Evolutionary conservation across 2,797 vertebrate genomes (phyloP).

Genomic region (Hylomyscus alleni): DNA sequence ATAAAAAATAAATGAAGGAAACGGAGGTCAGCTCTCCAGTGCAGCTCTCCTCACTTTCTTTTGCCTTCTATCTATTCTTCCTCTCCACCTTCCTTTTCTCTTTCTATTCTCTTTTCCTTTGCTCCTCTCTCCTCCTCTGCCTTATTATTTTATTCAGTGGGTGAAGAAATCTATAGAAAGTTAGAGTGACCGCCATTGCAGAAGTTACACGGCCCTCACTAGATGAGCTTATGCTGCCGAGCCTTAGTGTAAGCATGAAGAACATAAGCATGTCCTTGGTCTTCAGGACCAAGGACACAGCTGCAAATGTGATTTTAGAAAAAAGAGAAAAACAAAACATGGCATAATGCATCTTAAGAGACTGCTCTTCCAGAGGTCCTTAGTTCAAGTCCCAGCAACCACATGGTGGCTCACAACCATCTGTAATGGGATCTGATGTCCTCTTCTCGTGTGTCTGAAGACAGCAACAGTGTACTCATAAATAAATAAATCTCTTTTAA

Average conservation of each 20-base stretch:
- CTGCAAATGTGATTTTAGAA: not conserved
- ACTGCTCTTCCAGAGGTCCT: not conserved
- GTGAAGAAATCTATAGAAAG: not conserved
- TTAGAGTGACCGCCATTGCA: not conserved
- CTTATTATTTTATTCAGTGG: slow-evolving; percentile 16
- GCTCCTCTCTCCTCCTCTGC: not conserved
- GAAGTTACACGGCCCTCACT: not conserved
- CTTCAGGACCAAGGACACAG: not conserved
- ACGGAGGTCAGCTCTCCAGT: not conserved
- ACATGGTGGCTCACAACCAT: not conserved
- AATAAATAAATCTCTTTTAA: not conserved
- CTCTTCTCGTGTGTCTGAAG: not conserved
- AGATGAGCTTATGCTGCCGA: accelerated
- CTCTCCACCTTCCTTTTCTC: too few species aligned
- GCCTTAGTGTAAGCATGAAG: not conserved
- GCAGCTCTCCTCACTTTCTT: not conserved
- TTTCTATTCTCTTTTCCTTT: not conserved
- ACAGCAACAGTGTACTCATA: not conserved
- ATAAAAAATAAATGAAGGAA: not conserved
- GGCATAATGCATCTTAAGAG: not conserved
- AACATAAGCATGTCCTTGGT: not conserved
- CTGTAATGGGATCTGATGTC: not conserved
- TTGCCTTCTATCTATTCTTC: too few species aligned
- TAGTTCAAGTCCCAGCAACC: not conserved
- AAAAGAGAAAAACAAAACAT: not conserved